Base-by-base conservation (phyloP, 2,888 invertebrate species). In the Tineola bisselliella region DNA sequence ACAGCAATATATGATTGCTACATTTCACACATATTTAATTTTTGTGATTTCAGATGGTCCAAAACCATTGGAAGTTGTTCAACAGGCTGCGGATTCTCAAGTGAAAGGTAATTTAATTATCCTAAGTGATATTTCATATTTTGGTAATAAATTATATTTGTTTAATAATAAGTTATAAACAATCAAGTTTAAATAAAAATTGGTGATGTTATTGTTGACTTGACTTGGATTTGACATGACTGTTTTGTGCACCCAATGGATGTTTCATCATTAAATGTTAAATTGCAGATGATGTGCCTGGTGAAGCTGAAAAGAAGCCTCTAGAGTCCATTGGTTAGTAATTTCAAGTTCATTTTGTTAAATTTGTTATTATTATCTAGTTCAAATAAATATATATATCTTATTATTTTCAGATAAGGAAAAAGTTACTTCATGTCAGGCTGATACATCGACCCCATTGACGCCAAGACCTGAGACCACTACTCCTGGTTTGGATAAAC, bases 61-160 rank as follows among this genome's bases (percentile, higher is more conserved):
- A 57, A 82, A 82, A 65, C 67, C 72, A 0, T 60, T 61, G 38
- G 70, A 68, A 17, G 65, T 65, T 8, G 58, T 70, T 58, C 78
- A 73, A 56, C 78, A 76, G 65, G 75, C 75, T 2, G 64, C 68
- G 15, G 78, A 79, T 57, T 66, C 72, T 59, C 75, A 73, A 62
- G 72, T 63, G 60, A 77, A 77, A 74, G 79, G 79, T 77, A 69
- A 66, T 25, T 25, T 25, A 4, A 6, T 25, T 25, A 2, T 4
- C 2, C 25, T n/a, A n/a, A n/a, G n/a, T n/a, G n/a, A n/a, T 25
- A 4, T 25, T 25, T 25, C 25, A 25, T 25, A 2, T 25, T 25
- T n/a, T n/a, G n/a, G n/a, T 31, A 8, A 6, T 38, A 38, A 38
- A 12, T 38, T n/a, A n/a, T n/a, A n/a, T n/a, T n/a, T n/a, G n/a